phyloP scores from a whole-genome alignment of 2,888 invertebrate genomes.

The Caenorhabditis imperialis region DNA sequence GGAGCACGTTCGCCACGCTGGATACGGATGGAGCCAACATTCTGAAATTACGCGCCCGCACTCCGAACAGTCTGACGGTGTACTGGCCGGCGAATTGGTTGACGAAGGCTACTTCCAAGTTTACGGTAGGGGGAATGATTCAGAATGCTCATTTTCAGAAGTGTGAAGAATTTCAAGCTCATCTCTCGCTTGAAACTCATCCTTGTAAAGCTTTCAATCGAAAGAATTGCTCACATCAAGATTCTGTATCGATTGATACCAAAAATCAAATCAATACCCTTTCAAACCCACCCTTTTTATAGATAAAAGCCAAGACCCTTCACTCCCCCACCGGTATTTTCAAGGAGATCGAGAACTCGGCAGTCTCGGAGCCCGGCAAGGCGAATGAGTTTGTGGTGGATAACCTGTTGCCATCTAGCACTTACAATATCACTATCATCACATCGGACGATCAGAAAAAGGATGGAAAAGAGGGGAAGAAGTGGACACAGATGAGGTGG shows the following conservation, averaged over 20 bases:
- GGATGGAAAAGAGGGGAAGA: slow-evolving; percentile 31
- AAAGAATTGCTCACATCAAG: too few species aligned
- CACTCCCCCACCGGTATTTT: slow-evolving; percentile 61
- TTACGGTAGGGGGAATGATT: slow-evolving; percentile 47
- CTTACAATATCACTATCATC: slow-evolving; percentile 66
- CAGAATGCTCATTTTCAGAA: background rate
- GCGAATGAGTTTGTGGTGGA: slow-evolving; percentile 55
- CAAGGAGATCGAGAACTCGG: slow-evolving; percentile 65
- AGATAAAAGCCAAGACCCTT: slow-evolving; percentile 67
- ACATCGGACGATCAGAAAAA: slow-evolving; percentile 50
- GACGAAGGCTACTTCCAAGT: slow-evolving; percentile 56
- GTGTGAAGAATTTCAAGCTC: too few species aligned
- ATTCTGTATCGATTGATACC: too few species aligned
- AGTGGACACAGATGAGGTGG: slow-evolving; percentile 46
- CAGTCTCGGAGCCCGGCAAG: slow-evolving; percentile 58
- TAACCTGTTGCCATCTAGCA: slow-evolving; percentile 62
- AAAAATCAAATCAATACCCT: too few species aligned
- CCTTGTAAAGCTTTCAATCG: too few species aligned
- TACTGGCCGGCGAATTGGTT: slow-evolving; percentile 68
- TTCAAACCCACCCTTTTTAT: too few species aligned
- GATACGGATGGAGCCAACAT: slow-evolving; percentile 50
- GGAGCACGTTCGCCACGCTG: slow-evolving; percentile 65
- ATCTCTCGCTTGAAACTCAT: too few species aligned
- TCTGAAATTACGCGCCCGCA: slow-evolving; percentile 53
- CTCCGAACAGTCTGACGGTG: slow-evolving; percentile 65